These are phyloP conservation scores for Drosophila peninsularis DNA, from an alignment of 2,888 invertebrate species.

Conservation along the genomic window DNA sequence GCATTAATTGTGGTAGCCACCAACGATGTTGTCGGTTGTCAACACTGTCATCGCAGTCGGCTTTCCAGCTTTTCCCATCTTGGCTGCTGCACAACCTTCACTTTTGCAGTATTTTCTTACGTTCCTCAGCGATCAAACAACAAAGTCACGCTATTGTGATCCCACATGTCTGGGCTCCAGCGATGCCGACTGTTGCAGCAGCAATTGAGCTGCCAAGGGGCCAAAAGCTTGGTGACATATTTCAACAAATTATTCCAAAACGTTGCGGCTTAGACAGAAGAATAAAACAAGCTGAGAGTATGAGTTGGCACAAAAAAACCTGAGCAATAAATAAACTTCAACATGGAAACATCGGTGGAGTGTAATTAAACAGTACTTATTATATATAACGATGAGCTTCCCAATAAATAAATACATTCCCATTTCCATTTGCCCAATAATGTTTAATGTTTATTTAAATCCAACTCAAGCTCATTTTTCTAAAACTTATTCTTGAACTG, in stretches of 20 bases:
- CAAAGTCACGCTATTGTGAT: slow-evolving; percentile 73
- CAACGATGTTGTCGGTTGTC: slow-evolving; percentile 51
- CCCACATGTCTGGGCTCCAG: slow-evolving; percentile 45
- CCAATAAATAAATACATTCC: too few species aligned
- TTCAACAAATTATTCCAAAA: slow-evolving; percentile 41
- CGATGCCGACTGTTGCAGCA: slow-evolving; percentile 18
- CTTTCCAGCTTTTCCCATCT: slow-evolving; percentile 60
- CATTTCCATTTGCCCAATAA: too few species aligned
- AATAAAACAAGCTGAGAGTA: slow-evolving; percentile 30
- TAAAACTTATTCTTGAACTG: too few species aligned
- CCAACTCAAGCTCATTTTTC: too few species aligned
- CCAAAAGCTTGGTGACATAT: slow-evolving; percentile 34
- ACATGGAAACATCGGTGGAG: background rate
- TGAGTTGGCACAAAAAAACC: slow-evolving; percentile 31
- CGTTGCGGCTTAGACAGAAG: slow-evolving; percentile 13
- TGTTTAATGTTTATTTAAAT: too few species aligned
- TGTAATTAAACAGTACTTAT: too few species aligned
- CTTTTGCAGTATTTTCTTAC: slow-evolving; percentile 66
- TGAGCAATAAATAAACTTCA: background rate
- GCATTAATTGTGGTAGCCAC: slow-evolving; percentile 79
- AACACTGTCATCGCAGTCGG: slow-evolving; percentile 35
- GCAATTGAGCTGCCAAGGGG: slow-evolving; percentile 28
- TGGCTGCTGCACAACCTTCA: slow-evolving; percentile 79
- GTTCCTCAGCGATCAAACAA: slow-evolving; percentile 40
- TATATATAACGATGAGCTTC: too few species aligned